phyloP scores from a whole-genome alignment of 1,140 invertebrate genomes.

The Laupala kohalensis region DNA sequence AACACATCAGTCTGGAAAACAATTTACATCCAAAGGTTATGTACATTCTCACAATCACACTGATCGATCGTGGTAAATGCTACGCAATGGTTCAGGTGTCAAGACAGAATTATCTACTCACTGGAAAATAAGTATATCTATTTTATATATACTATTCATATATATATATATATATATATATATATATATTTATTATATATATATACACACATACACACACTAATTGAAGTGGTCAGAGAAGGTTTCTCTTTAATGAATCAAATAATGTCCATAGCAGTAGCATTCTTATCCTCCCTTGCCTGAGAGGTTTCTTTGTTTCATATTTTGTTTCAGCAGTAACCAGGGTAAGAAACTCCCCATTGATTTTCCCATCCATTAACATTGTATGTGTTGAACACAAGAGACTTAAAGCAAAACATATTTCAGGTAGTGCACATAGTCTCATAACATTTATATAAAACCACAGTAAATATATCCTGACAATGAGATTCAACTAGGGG shows the following conservation, averaged over 20 bases:
- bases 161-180: background rate
- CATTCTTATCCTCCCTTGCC: background rate
- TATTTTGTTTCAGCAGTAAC: no score
- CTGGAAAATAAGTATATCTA: background rate
- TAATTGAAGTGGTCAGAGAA: background rate
- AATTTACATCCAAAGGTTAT: constrained; percentile 11
- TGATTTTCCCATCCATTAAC: background rate
- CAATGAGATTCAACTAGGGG: background rate
- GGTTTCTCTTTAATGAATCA: background rate
- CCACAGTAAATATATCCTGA: background rate
- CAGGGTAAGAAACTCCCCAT: background rate
- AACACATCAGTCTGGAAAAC: constrained; percentile 1
- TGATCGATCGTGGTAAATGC: background rate
- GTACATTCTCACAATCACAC: constrained; percentile 3
- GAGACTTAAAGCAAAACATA: no score
- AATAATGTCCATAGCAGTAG: background rate
- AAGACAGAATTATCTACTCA: background rate
- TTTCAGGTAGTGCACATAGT: background rate
- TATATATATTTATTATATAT: background rate
- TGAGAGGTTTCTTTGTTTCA: background rate
- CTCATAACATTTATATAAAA: background rate
- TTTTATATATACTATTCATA: background rate
- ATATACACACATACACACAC: background rate
- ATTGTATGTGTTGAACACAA: background rate
- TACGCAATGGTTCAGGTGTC: background rate